Conservation (phyloP, 37 sponge, comb jelly and placozoan species). For the Aplysina aerophoba region DNA sequence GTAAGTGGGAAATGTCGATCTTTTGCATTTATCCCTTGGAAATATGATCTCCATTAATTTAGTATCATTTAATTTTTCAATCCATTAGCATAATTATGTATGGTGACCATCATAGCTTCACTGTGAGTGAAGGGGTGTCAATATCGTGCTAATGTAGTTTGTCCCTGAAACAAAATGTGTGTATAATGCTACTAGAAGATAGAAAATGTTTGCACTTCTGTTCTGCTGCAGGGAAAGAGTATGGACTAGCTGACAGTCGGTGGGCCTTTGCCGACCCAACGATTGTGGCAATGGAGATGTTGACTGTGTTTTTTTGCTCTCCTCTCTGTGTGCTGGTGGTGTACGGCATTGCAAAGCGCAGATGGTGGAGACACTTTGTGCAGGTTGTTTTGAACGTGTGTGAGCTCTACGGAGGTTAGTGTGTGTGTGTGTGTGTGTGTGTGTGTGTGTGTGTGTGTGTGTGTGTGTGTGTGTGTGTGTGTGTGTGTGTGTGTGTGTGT, state of each 20-base stretch:
- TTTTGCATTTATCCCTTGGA: too few species aligned
- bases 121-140: too few species aligned
- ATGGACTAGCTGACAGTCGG: conserved; percentile 70
- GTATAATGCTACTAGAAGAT: too few species aligned
- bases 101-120: too few species aligned
- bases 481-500: conserved; percentile 28
- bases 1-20: conserved; percentile 52
- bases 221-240: conserved; percentile 82
- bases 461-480: conserved; percentile 35
- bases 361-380: conserved; percentile 61
- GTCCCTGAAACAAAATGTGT: too few species aligned
- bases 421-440: background rate
- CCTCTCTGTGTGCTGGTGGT: conserved; percentile 55
- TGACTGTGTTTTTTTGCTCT: conserved; percentile 66
- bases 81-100: too few species aligned
- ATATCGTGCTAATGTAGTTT: too few species aligned
- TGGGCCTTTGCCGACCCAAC: conserved; percentile 77
- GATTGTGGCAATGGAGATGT: conserved; percentile 68
- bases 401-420: conserved; percentile 83
- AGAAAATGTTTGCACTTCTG: too few species aligned
- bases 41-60: too few species aligned
- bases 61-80: too few species aligned
- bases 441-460: conserved; percentile 29
- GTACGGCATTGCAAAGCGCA: conserved; percentile 54
- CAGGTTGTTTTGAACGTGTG: conserved; percentile 65